Base-by-base conservation (phyloP, 2,888 invertebrate genomes). In the Drosophila rubida region DNA sequence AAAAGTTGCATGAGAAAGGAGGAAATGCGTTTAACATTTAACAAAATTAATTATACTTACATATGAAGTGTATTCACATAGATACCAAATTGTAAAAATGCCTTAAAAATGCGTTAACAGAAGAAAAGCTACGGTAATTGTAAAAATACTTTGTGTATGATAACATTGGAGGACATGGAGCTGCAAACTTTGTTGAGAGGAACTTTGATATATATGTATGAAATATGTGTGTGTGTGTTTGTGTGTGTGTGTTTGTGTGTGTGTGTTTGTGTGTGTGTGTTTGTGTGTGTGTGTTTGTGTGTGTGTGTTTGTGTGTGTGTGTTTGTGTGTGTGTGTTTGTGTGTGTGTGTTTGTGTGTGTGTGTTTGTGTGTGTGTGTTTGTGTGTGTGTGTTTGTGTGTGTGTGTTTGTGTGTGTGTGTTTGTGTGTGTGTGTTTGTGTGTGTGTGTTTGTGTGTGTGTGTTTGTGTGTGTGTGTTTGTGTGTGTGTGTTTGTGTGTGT, bases 71-170 rank as follows among this genome's bases (percentile, higher is more conserved):
- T 16, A 42, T 27, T 25, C 41, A 41, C 41, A 41, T 55, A 59
- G 48, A 73, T 37, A 58, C 49, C 54, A 72, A 75, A 61, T 62
- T 63, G 62, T 65, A 68, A 66, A 48, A 83, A 83, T 84, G 80
- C 80, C 80, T 80, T 80, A 59, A 59, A 81, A 69, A 70, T 76
- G 80, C 81, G 75, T 80, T 62, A 78, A 76, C 66, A 72, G 46
- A 59, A 65, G 35, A 37, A 69, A 78, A 45, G 4, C 37, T n/a
- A 48, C 16, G 13, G 73, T 73, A 80, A 50, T 35, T 80, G 84
- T 80, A 81, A 74, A 80, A 80, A 84, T 48, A 23, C 42, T 57
- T 62, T 57, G 55, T 55, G 58, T 59, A 66, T 51, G 37, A 55
- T 65, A 51, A 16, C 16, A 51, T 39, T 50, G n/a, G n/a, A n/a